phyloP scores from a whole-genome alignment of 2,113 vertebrate genomes.

The Chionis minor region DNA sequence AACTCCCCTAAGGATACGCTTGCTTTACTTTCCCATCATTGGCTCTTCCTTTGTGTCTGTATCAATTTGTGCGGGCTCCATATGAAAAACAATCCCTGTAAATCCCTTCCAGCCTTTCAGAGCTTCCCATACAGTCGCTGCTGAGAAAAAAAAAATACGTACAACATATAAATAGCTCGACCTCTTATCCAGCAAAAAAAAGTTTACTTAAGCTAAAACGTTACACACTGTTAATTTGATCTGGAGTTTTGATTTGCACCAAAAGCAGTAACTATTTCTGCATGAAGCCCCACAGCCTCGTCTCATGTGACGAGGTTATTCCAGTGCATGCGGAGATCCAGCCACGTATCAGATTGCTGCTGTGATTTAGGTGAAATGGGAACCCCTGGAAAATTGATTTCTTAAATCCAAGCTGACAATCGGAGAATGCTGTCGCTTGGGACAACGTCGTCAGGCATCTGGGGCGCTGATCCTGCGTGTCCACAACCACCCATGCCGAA shows the following conservation, averaged over 20 bases:
- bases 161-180: neutral
- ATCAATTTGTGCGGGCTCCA: neutral
- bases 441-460: neutral
- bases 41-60: neutral
- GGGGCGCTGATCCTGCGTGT: neutral
- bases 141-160: neutral
- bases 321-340: neutral
- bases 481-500: neutral
- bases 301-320: neutral
- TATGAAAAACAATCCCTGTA: neutral
- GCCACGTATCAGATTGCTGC: neutral
- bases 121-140: neutral
- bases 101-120: neutral
- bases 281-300: neutral
- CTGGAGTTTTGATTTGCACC: constrained; percentile 5
- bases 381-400: neutral
- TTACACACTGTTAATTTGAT: neutral
- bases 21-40: neutral
- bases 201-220: neutral
- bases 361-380: neutral
- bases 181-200: neutral
- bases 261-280: neutral
- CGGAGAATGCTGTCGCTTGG: neutral
- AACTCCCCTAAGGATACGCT: neutral
- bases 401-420: neutral